These are phyloP conservation scores for Microcebus griseorufus DNA, from an alignment of 2,113 vertebrate species.

Conservation along the genomic window DNA sequence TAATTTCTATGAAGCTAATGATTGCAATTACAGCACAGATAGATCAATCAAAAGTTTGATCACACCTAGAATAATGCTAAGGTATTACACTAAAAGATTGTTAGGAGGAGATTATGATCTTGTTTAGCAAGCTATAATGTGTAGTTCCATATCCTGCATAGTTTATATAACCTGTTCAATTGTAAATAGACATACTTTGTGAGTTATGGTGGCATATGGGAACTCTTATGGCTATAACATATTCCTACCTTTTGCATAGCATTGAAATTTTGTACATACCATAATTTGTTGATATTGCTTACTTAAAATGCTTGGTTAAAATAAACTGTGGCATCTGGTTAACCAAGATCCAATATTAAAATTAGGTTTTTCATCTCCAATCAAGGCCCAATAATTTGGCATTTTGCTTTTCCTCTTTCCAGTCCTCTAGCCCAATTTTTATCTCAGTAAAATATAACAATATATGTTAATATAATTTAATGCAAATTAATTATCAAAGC, in stretches of 20 bases:
- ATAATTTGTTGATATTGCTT: neutral
- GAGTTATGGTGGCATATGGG: neutral
- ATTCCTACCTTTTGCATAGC: neutral
- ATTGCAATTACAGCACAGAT: neutral
- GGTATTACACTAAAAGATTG: neutral
- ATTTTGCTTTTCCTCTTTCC: neutral
- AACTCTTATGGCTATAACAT: neutral
- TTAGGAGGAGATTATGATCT: slow-evolving; percentile 9
- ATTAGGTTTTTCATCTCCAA: neutral
- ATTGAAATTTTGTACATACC: neutral
- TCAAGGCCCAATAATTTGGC: neutral
- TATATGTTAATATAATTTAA: neutral
- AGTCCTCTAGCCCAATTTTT: neutral
- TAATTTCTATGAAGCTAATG: slow-evolving; percentile 2
- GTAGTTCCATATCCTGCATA: neutral
- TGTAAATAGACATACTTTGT: slow-evolving; percentile 9
- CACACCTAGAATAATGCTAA: neutral
- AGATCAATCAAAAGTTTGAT: neutral
- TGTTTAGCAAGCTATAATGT: slow-evolving; percentile 14
- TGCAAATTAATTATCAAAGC: slow-evolving; percentile 32
- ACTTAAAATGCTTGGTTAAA: neutral
- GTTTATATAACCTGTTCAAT: neutral
- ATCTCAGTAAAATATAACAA: neutral
- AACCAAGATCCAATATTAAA: neutral
- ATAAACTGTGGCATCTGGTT: neutral